These are phyloP conservation scores for Drosophila burlai DNA, from an alignment of 1,140 invertebrate species.

Conservation along the genomic window DNA sequence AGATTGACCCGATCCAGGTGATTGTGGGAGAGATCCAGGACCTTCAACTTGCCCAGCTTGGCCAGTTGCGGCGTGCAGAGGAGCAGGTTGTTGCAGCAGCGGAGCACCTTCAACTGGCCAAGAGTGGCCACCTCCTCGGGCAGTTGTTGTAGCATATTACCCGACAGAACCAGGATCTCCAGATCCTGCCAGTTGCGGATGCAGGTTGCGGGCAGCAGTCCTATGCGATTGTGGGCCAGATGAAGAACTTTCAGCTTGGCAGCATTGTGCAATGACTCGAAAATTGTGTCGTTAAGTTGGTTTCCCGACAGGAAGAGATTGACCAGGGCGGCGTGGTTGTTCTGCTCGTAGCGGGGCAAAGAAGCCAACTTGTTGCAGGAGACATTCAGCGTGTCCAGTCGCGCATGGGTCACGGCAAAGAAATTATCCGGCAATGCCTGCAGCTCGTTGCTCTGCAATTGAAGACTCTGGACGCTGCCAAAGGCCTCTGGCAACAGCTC, in stretches of 20 bases:
- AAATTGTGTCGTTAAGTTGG: slow-evolving; percentile 90
- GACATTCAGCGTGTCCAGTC: slow-evolving; percentile 90
- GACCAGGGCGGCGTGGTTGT: slow-evolving; percentile 88
- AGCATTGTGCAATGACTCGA: slow-evolving; percentile 89
- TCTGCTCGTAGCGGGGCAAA: slow-evolving; percentile 87
- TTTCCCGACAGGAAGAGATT: slow-evolving; percentile 92
- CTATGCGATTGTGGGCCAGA: slow-evolving; percentile 92
- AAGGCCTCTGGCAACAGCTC: slow-evolving; percentile 89
- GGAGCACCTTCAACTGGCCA: slow-evolving; percentile 90
- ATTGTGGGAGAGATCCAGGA: slow-evolving; percentile 94
- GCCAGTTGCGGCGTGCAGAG: slow-evolving; percentile 91
- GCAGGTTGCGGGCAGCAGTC: slow-evolving; percentile 90
- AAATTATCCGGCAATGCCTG: slow-evolving; percentile 90
- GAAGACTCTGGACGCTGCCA: slow-evolving; percentile 89
- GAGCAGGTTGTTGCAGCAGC: slow-evolving; percentile 93
- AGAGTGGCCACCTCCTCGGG: slow-evolving; percentile 91
- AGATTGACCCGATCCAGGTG: slow-evolving; percentile 92
- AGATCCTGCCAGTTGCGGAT: slow-evolving; percentile 91
- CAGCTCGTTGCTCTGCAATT: slow-evolving; percentile 92
- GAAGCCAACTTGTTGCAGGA: slow-evolving; percentile 91
- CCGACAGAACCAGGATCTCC: slow-evolving; percentile 93
- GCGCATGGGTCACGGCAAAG: slow-evolving; percentile 89
- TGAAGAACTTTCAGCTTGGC: slow-evolving; percentile 89
- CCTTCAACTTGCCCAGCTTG: slow-evolving; percentile 90
- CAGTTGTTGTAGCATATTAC: slow-evolving; percentile 91